phyloP scores from a whole-genome alignment of 2,888 invertebrate species.

The Phania funesta region DNA sequence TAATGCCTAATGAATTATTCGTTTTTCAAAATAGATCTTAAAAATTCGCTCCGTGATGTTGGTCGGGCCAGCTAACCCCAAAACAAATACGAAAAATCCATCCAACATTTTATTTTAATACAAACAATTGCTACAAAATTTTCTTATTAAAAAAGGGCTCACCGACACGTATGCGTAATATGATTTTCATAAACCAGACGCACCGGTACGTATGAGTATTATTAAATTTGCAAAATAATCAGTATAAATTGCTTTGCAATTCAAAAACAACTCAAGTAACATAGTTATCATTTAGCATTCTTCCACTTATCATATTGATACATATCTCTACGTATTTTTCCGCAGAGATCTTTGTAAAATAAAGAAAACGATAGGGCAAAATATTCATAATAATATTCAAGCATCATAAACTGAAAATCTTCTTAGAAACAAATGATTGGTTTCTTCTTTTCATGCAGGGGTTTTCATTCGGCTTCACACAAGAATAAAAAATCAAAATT shows the following conservation, averaged over 20 bases:
- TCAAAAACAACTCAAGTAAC: neutral
- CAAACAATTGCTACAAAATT: neutral
- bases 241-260: neutral
- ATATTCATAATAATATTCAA: constrained; percentile 38
- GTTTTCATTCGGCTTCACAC: constrained; percentile 14
- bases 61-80: too few relatives aligned
- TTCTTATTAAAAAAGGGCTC: neutral
- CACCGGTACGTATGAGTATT: neutral
- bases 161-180: neutral
- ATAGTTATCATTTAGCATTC: constrained; percentile 13
- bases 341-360: neutral
- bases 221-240: neutral
- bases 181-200: neutral
- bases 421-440: constrained; percentile 31
- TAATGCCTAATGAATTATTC: too few relatives aligned
- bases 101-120: neutral
- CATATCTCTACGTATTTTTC: constrained; percentile 20
- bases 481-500: constrained; percentile 64
- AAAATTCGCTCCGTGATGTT: too few relatives aligned
- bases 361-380: neutral
- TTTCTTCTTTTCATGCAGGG: neutral
- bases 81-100: too few relatives aligned
- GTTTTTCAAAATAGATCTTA: too few relatives aligned
- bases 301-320: constrained; percentile 10
- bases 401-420: constrained; percentile 56